Conservation (phyloP, 2,113 vertebrate genomes). For the Mellivora capensis region DNA sequence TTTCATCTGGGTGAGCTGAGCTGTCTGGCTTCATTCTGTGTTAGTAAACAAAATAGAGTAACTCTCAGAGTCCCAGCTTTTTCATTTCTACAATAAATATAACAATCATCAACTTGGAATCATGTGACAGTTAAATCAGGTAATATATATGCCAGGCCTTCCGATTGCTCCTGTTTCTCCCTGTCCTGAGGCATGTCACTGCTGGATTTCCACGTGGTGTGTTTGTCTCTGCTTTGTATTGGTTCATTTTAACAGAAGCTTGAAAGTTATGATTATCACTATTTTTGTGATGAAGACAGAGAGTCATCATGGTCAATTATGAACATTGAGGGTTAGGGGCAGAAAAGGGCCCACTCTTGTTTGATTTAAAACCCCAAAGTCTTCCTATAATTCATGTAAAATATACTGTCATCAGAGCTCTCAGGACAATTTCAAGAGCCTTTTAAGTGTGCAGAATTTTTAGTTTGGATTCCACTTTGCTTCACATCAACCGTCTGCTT, state of each 20-base stretch:
- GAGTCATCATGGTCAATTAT: background rate
- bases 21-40: background rate
- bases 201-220: background rate
- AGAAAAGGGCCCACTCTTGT: background rate
- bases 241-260: background rate
- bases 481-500: background rate
- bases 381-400: background rate
- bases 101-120: background rate
- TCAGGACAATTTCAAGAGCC: background rate
- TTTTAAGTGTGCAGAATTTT: background rate
- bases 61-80: background rate
- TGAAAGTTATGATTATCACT: background rate
- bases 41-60: background rate
- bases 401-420: background rate
- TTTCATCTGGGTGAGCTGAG: background rate
- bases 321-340: background rate
- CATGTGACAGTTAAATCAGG: background rate
- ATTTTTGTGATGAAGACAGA: background rate
- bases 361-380: background rate
- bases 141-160: background rate
- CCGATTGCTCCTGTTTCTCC: background rate
- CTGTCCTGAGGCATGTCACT: background rate
- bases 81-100: background rate
- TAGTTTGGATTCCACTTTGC: background rate
- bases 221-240: background rate